These are phyloP conservation scores for Australoheros scitulus DNA, from an alignment of 2,113 vertebrate species.

Conservation along the genomic window DNA sequence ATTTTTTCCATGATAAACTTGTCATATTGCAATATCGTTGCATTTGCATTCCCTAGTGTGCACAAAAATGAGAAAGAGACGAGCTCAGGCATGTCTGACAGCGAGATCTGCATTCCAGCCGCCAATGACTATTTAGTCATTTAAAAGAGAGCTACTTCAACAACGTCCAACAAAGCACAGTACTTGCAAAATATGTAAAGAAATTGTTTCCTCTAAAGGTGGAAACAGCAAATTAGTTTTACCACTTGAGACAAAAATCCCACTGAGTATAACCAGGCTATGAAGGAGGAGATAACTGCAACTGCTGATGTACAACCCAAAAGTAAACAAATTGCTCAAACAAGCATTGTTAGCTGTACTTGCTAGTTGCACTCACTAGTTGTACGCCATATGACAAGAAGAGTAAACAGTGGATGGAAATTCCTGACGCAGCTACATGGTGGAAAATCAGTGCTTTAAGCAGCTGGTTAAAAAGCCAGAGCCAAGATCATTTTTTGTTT, in stretches of 20 bases:
- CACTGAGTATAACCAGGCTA: background rate
- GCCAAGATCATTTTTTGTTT: too few species aligned
- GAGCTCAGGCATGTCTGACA: background rate
- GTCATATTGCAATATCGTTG: background rate
- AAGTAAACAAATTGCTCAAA: background rate
- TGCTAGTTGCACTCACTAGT: background rate
- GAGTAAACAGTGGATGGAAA: background rate
- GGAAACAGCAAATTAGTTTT: background rate
- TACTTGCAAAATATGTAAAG: background rate
- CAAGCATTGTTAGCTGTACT: background rate
- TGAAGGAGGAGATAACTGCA: background rate
- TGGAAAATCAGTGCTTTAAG: background rate
- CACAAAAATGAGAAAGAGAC: background rate
- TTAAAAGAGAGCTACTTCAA: background rate
- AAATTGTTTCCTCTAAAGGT: background rate
- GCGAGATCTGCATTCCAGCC: background rate
- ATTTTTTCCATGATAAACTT: background rate
- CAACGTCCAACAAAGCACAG: too few species aligned
- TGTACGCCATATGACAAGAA: background rate
- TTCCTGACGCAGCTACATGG: background rate
- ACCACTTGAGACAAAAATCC: background rate
- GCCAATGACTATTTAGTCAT: background rate
- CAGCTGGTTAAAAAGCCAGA: background rate
- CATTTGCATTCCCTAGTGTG: background rate
- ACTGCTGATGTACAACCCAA: background rate